phyloP scores from a whole-genome alignment of 1,140 invertebrate species.

The Ostrea denselamellosa region DNA sequence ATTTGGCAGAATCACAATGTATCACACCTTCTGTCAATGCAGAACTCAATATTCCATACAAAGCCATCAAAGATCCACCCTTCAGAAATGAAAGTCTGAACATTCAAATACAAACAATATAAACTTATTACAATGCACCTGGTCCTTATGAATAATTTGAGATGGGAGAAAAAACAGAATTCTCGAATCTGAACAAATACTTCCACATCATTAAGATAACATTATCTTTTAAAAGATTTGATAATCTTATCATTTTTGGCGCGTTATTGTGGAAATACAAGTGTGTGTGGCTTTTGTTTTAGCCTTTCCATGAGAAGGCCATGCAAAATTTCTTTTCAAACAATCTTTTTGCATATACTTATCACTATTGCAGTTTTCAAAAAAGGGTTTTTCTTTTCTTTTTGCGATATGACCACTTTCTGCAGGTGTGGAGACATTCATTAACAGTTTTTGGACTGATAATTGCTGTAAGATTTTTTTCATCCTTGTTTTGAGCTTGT shows the following conservation, averaged over 20 bases:
- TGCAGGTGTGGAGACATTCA: constrained; percentile 4
- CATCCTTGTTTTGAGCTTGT: background rate
- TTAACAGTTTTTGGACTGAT: constrained; percentile 9
- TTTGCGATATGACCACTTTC: constrained; percentile 26
- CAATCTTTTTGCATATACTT: constrained; percentile 27
- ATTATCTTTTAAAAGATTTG: constrained; percentile 34
- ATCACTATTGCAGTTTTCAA: constrained; percentile 9
- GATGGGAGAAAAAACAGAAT: constrained; percentile 30
- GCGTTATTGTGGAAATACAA: constrained; percentile 15
- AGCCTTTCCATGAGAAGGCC: background rate
- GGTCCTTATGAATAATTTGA: constrained; percentile 33
- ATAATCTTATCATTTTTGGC: constrained; percentile 35
- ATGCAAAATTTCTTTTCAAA: background rate
- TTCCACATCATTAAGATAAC: constrained; percentile 39
- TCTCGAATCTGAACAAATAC: constrained; percentile 34
- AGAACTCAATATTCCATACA: constrained; percentile 1
- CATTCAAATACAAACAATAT: background rate
- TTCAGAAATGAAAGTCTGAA: background rate
- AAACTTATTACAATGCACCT: constrained; percentile 28
- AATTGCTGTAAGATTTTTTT: constrained; percentile 13
- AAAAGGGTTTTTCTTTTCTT: constrained; percentile 1
- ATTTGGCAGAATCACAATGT: constrained; percentile 38
- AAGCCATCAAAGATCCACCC: background rate
- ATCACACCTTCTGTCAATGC: background rate
- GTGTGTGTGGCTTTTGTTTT: constrained; percentile 39